A percentile compares a stretch with the other conserved stretches of the same genome.
These are phyloP conservation scores for Festucalex cinctus DNA, from an alignment of 2,113 vertebrate species.

Conservation along the genomic window DNA sequence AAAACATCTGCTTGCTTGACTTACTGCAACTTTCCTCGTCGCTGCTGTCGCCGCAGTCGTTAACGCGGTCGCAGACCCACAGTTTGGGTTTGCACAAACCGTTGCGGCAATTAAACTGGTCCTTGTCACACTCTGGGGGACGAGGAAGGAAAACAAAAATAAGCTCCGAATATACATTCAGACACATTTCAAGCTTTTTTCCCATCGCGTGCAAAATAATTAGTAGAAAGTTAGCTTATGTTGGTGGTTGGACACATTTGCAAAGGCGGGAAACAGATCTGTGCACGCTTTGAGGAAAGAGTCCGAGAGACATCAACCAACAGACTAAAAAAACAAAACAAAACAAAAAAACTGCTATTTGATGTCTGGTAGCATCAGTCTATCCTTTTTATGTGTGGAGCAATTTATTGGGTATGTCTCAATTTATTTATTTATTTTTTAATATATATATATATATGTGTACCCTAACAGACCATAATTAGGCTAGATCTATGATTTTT, in stretches of 20 bases:
- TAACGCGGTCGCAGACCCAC: slow-evolving; percentile 69
- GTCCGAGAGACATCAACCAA: background rate
- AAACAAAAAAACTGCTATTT: no score
- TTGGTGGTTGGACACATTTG: background rate
- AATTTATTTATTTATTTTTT: no score
- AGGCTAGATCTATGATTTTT: no score
- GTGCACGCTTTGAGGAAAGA: background rate
- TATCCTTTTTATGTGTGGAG: background rate
- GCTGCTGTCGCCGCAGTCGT: slow-evolving; percentile 76
- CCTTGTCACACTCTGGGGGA: slow-evolving; percentile 54
- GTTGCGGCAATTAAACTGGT: slow-evolving; percentile 69
- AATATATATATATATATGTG: no score
- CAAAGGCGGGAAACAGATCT: background rate
- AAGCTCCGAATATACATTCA: background rate
- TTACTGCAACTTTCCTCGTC: slow-evolving; percentile 73
- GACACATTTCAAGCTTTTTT: background rate
- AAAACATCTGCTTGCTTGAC: slow-evolving; percentile 17
- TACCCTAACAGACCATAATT: no score
- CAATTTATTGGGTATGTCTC: background rate
- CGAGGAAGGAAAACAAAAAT: background rate
- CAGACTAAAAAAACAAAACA: background rate
- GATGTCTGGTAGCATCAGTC: background rate
- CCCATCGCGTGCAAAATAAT: no score
- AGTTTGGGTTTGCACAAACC: slow-evolving; percentile 72
- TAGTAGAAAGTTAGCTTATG: background rate